Conservation (phyloP, 2,113 vertebrate species). For the Haplochromis burtoni region DNA sequence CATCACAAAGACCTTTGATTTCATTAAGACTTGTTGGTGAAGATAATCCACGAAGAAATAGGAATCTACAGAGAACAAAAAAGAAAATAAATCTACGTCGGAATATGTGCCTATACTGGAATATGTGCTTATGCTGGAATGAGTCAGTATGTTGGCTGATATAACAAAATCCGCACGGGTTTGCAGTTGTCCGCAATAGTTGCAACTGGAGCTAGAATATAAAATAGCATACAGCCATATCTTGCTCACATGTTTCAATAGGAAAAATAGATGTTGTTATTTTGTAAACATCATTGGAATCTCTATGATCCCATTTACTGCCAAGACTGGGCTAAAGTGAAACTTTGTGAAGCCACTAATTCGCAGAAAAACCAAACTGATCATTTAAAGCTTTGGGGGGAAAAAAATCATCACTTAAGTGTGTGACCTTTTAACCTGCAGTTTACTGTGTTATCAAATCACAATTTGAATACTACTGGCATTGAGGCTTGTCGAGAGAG, state of each 20-base stretch:
- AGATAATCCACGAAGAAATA: rapidly evolving
- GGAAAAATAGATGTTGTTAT: background rate
- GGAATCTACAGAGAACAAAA: background rate
- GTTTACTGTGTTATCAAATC: background rate
- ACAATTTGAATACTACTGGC: rapidly evolving
- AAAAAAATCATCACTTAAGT: background rate
- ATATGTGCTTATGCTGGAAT: background rate
- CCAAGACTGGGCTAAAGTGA: background rate
- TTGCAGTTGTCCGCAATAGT: background rate
- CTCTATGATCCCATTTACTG: background rate
- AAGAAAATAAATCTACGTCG: background rate
- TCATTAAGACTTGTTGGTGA: background rate
- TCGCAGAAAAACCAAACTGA: background rate
- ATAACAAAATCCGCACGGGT: background rate
- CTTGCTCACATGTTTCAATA: background rate
- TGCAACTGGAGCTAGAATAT: background rate
- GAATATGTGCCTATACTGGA: rapidly evolving
- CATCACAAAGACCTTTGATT: background rate
- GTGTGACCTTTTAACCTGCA: background rate
- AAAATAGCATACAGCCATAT: background rate
- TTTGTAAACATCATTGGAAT: background rate
- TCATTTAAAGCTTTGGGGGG: rapidly evolving
- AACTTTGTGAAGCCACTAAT: background rate
- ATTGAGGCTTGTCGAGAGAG: background rate
- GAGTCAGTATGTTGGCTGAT: background rate